These are phyloP conservation scores for Epicauta chinensis DNA, from an alignment of 1,140 invertebrate species.

Conservation along the genomic window DNA sequence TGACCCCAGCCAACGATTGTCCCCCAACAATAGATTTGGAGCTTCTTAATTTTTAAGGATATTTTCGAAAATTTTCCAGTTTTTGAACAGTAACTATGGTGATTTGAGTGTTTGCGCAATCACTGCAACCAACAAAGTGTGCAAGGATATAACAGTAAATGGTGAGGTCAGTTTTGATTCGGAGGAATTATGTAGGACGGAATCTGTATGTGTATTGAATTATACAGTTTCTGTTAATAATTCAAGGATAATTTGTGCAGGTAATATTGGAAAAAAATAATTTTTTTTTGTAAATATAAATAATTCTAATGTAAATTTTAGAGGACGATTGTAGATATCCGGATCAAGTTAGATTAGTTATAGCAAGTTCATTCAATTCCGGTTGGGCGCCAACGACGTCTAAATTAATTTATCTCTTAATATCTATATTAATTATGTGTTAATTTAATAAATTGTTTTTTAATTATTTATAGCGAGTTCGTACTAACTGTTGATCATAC, in stretches of 20 bases:
- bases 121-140: constrained; percentile 21
- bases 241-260: constrained; percentile 28
- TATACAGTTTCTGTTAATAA: constrained; percentile 27
- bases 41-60: too few relatives aligned
- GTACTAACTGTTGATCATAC: constrained; percentile 2
- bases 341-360: constrained; percentile 42
- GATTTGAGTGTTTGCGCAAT: constrained; percentile 30
- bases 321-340: constrained; percentile 45
- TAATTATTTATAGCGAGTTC: too few relatives aligned
- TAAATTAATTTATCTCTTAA: not conserved
- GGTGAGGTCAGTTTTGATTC: constrained; percentile 32
- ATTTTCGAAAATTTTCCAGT: not conserved
- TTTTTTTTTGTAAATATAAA: too few relatives aligned
- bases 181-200: constrained; percentile 25
- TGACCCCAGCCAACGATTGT: too few relatives aligned
- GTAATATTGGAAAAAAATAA: constrained; percentile 9
- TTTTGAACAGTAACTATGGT: constrained; percentile 23
- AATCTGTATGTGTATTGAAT: constrained; percentile 27
- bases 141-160: constrained; percentile 31
- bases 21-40: too few relatives aligned
- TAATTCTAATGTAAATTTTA: constrained; percentile 30
- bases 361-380: constrained; percentile 32
- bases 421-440: constrained; percentile 1
- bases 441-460: constrained; percentile 9
- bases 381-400: constrained; percentile 6